phyloP scores from a whole-genome alignment of 2,113 vertebrate species.

The Callaeas wilsoni region DNA sequence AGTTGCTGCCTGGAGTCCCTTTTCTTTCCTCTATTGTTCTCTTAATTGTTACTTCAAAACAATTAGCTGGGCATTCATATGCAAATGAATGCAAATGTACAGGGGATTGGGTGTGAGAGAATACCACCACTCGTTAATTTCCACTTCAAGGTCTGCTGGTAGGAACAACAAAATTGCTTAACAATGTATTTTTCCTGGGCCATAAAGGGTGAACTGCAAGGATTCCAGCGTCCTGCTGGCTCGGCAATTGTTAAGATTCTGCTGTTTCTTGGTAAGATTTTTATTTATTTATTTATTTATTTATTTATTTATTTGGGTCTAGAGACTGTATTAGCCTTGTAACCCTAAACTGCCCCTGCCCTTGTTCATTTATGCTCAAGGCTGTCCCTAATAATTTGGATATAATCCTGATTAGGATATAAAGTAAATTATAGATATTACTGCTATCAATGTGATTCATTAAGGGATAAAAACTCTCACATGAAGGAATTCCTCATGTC shows the following conservation, averaged over 20 bases:
- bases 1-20: constrained; percentile 72
- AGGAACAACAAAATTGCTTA: constrained; percentile 71
- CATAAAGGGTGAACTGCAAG: constrained; percentile 28
- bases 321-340: not conserved
- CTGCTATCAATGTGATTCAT: constrained; percentile 10
- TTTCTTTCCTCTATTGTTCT: constrained; percentile 78
- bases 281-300: constrained; percentile 2
- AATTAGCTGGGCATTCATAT: constrained; percentile 80
- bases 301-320: not conserved
- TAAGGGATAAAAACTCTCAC: not conserved
- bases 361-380: not conserved
- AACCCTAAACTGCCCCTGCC: constrained; percentile 7
- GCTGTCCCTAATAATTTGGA: not conserved
- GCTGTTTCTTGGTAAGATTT: constrained; percentile 33
- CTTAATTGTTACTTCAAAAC: constrained; percentile 82
- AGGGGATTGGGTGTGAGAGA: constrained; percentile 67
- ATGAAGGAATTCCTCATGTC: constrained; percentile 6
- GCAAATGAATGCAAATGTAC: constrained; percentile 74
- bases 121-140: constrained; percentile 75
- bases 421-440: constrained; percentile 22
- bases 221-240: constrained; percentile 57
- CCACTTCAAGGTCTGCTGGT: constrained; percentile 73
- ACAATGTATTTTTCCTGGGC: constrained; percentile 62
- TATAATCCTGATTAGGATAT: not conserved
- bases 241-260: constrained; percentile 54